Conservation (phyloP, 1,140 invertebrate genomes). For the Phenacoccus solenopsis region DNA sequence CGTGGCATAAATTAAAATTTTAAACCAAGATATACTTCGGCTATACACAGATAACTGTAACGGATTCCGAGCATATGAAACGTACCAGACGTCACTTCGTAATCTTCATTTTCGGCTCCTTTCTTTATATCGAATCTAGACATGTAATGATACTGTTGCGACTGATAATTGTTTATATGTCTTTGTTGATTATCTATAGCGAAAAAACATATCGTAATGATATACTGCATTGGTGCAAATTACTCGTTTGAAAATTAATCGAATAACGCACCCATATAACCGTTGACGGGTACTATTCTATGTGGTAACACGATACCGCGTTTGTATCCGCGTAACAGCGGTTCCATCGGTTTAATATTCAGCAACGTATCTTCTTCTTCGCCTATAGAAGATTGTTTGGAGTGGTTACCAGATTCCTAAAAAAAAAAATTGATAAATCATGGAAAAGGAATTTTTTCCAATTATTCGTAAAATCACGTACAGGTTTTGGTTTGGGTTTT, state of each 20-base stretch:
- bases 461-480: not conserved
- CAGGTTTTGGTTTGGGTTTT: slow-evolving; percentile 6
- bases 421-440: not conserved
- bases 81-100: not conserved
- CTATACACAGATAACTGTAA: too few relatives aligned
- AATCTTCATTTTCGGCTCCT: not conserved
- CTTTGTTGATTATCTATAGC: not conserved
- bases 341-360: slow-evolving; percentile 84
- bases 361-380: slow-evolving; percentile 65
- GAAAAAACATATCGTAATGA: not conserved
- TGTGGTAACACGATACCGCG: slow-evolving; percentile 25
- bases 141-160: not conserved
- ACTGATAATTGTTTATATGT: not conserved
- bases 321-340: slow-evolving; percentile 61
- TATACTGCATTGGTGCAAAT: not conserved
- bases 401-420: slow-evolving; percentile 19
- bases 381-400: slow-evolving; percentile 29
- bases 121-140: not conserved
- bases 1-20: too few relatives aligned
- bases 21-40: not conserved
- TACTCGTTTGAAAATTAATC: not conserved
- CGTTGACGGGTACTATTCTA: slow-evolving; percentile 21
- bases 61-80: not conserved
- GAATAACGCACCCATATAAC: slow-evolving; percentile 19
- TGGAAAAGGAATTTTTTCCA: not conserved